These are phyloP conservation scores for Anhinga rufa DNA, from an alignment of 2,113 vertebrate species.

Conservation along the genomic window DNA sequence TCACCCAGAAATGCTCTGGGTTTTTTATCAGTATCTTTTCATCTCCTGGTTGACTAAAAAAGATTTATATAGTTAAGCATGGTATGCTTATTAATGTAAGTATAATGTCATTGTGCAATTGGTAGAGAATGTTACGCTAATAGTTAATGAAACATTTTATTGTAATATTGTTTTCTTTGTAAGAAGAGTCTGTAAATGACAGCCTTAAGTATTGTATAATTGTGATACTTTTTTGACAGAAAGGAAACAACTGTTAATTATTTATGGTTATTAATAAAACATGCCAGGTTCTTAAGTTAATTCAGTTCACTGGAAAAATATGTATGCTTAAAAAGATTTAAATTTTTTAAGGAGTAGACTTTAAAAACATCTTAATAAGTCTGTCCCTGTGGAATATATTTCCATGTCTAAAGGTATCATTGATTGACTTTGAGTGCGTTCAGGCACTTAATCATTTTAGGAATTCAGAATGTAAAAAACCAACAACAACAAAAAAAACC, in stretches of 20 bases:
- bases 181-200: background rate
- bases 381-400: background rate
- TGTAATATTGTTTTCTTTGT: background rate
- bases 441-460: background rate
- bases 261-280: conserved; percentile 6
- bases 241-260: conserved; percentile 17
- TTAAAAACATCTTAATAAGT: background rate
- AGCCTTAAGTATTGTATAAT: conserved; percentile 1
- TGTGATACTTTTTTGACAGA: background rate
- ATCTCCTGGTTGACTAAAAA: background rate
- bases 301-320: background rate
- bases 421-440: background rate
- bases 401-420: background rate
- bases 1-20: background rate
- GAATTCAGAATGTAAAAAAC: background rate
- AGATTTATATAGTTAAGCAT: background rate
- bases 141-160: background rate
- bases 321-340: background rate
- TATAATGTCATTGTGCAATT: background rate
- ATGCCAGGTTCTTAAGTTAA: background rate
- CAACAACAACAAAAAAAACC: too few species aligned
- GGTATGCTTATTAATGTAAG: background rate
- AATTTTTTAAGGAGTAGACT: background rate
- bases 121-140: background rate
- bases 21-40: background rate